phyloP scores from a whole-genome alignment of 1,140 invertebrate species.

The Anastrepha ludens region DNA sequence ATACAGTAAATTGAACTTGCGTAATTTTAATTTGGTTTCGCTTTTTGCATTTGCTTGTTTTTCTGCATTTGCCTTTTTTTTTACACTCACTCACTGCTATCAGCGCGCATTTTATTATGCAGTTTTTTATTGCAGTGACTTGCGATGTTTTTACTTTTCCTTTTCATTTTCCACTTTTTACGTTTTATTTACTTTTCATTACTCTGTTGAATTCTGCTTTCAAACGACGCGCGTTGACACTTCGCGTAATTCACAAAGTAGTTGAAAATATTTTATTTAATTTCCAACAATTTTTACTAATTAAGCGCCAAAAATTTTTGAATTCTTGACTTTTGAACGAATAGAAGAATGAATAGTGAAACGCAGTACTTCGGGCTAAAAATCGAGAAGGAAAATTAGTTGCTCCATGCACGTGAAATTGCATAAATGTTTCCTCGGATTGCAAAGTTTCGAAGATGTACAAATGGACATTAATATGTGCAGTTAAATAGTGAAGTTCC shows the following conservation, averaged over 20 bases:
- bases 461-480: no score
- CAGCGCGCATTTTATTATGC: background rate
- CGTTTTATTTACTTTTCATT: background rate
- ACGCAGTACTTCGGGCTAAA: background rate
- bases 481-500: no score
- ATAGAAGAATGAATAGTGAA: background rate
- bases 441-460: no score
- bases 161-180: background rate
- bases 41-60: background rate
- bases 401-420: background rate
- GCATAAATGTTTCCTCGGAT: background rate
- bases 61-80: background rate
- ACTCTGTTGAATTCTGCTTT: background rate
- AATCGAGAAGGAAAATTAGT: background rate
- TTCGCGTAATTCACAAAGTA: background rate
- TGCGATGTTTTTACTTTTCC: background rate
- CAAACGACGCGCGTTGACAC: background rate
- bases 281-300: background rate
- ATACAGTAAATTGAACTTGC: slow-evolving; percentile 16
- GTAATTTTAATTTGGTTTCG: slow-evolving; percentile 37
- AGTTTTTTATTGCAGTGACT: background rate
- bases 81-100: background rate
- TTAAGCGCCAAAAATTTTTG: background rate
- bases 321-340: background rate
- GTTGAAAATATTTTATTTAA: background rate